phyloP scores from a whole-genome alignment of 2,888 invertebrate genomes.

The Tridacna crocea region DNA sequence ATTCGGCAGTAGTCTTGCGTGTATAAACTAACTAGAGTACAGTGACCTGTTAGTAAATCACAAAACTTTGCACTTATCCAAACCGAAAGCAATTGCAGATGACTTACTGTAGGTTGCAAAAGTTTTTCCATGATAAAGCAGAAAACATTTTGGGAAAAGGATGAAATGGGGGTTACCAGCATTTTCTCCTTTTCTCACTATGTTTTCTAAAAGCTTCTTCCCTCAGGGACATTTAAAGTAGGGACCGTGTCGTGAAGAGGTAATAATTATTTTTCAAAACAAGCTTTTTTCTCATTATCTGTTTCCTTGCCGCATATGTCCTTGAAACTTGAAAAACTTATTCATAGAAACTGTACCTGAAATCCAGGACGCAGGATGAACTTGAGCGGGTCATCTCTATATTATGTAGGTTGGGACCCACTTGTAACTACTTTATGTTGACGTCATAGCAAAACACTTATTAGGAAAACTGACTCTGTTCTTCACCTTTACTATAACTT shows the following conservation, averaged over 20 bases:
- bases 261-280: too few species aligned
- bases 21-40: too few species aligned
- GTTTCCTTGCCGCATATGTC: too few species aligned
- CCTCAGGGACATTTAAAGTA: not conserved
- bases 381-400: not conserved
- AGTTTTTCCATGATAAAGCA: not conserved
- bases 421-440: constrained; percentile 4
- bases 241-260: too few species aligned
- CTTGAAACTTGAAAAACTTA: not conserved
- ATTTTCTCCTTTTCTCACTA: not conserved
- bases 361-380: not conserved
- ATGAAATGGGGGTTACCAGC: not conserved
- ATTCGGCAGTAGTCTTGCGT: too few species aligned
- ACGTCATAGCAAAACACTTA: constrained; percentile 5
- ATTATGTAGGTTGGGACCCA: constrained; percentile 1
- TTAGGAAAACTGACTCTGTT: not conserved
- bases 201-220: not conserved
- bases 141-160: not conserved
- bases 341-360: not conserved
- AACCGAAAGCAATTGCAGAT: not conserved
- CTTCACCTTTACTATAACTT: not conserved
- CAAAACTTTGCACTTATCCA: not conserved
- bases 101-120: too few species aligned
- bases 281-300: too few species aligned
- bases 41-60: not conserved